A percentile compares a stretch with the other conserved stretches of the same genome.
Conservation (phyloP, 2,888 invertebrate species). For the Pandemis cinnamomeana region DNA sequence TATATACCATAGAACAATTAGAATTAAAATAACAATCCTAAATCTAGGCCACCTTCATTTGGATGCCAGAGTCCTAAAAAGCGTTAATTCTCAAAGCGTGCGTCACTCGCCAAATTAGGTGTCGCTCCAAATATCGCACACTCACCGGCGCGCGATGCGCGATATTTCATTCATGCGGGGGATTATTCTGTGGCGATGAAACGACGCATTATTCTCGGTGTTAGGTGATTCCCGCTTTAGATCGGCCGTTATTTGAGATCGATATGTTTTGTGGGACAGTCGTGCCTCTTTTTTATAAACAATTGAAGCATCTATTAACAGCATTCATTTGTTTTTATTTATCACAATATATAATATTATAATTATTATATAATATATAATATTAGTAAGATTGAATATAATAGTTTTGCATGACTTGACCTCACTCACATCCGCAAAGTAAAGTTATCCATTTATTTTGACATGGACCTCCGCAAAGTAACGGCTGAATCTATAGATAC, state of each 20-base stretch:
- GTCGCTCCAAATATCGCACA: constrained; percentile 35
- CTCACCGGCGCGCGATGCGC: constrained; percentile 15
- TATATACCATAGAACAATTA: not conserved
- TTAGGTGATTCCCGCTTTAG: not conserved
- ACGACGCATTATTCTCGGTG: constrained; percentile 3
- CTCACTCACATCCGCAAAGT: too few species aligned
- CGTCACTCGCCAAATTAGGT: constrained; percentile 35
- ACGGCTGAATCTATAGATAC: too few species aligned
- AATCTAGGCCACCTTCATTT: constrained; percentile 22
- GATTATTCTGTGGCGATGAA: constrained; percentile 15
- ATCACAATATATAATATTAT: too few species aligned
- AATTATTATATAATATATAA: too few species aligned
- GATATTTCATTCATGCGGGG: constrained; percentile 36
- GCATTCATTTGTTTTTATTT: too few species aligned
- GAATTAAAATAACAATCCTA: not conserved
- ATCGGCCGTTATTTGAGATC: not conserved
- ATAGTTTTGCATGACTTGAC: too few species aligned
- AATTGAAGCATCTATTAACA: too few species aligned
- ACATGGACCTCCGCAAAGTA: too few species aligned
- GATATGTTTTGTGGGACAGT: not conserved
- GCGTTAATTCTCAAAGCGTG: constrained; percentile 34
- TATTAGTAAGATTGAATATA: too few species aligned
- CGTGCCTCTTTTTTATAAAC: too few species aligned
- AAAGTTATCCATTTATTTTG: too few species aligned
- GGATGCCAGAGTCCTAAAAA: constrained; percentile 33